A percentile compares a stretch with the other conserved stretches of the same genome.
These are phyloP conservation scores for Tichodroma muraria DNA, from an alignment of 2,113 vertebrate genomes.

Conservation along the genomic window DNA sequence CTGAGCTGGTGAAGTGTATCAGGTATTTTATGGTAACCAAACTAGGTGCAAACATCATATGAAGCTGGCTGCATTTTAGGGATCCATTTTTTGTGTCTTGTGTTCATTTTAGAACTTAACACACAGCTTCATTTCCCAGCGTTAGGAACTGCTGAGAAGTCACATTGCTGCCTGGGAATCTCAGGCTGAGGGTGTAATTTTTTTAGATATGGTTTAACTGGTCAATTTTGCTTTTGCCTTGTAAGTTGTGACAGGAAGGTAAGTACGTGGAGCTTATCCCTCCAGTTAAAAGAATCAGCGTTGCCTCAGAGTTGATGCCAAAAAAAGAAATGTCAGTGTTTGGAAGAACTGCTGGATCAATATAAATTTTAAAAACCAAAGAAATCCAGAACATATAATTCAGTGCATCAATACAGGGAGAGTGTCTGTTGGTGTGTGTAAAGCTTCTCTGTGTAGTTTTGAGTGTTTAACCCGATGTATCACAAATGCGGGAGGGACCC, in stretches of 20 bases:
- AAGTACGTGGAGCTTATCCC: background rate
- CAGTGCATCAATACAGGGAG: background rate
- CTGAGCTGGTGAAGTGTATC: background rate
- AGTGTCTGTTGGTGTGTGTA: background rate
- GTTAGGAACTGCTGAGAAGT: background rate
- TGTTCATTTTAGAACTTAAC: background rate
- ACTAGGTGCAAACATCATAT: background rate
- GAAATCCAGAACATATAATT: background rate
- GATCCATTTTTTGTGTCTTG: background rate
- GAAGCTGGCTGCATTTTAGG: background rate
- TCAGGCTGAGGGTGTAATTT: background rate
- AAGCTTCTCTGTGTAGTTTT: background rate
- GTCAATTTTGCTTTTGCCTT: background rate
- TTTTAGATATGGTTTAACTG: background rate
- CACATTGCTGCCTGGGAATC: background rate
- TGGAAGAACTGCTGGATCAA: background rate
- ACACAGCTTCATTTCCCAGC: background rate
- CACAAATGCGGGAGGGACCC: background rate
- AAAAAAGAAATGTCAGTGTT: background rate
- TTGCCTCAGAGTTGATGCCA: background rate
- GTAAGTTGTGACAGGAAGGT: background rate
- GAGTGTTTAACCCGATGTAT: background rate
- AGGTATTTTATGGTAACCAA: background rate
- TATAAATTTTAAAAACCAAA: background rate
- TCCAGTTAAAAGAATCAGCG: background rate